Evolutionary conservation across 2,113 vertebrate genomes (phyloP).

Genomic region (Embiotoca jacksoni): DNA sequence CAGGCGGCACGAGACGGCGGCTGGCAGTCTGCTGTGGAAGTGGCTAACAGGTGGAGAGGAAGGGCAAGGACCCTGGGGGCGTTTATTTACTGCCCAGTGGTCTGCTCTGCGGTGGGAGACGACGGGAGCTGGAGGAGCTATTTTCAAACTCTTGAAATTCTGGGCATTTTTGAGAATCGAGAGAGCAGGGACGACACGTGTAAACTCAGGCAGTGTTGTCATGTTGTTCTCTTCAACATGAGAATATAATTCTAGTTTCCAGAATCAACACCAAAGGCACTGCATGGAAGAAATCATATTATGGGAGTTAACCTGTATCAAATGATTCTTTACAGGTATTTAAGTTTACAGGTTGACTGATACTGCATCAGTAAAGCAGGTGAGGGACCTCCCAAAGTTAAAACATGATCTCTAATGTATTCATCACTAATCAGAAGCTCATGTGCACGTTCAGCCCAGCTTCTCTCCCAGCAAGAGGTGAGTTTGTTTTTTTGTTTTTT

Average conservation of each 20-base stretch:
- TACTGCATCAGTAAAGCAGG: not conserved
- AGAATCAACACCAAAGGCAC: not conserved
- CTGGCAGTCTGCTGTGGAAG: slow-evolving; percentile 44
- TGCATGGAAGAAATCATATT: too few species aligned
- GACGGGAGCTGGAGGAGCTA: not conserved
- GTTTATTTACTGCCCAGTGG: slow-evolving; percentile 42
- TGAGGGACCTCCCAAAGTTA: not conserved
- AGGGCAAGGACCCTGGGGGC: slow-evolving; percentile 25
- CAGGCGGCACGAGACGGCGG: slow-evolving; percentile 32
- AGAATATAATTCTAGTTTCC: not conserved
- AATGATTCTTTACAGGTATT: not conserved
- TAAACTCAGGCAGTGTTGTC: not conserved
- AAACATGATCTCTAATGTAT: not conserved
- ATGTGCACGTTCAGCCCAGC: not conserved
- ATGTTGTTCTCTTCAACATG: not conserved
- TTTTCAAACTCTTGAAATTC: slow-evolving; percentile 8
- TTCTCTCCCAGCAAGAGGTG: not conserved
- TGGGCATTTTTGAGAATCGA: slow-evolving; percentile 3
- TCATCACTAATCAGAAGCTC: not conserved
- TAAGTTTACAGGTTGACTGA: not conserved
- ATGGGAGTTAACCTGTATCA: not conserved
- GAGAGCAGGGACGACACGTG: not conserved
- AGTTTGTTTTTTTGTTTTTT: slow-evolving; percentile 8
- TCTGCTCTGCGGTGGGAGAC: slow-evolving; percentile 20
- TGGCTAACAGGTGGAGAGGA: slow-evolving; percentile 64